Base-by-base conservation (phyloP, 2,888 invertebrate genomes). In the Selenia dentaria region DNA sequence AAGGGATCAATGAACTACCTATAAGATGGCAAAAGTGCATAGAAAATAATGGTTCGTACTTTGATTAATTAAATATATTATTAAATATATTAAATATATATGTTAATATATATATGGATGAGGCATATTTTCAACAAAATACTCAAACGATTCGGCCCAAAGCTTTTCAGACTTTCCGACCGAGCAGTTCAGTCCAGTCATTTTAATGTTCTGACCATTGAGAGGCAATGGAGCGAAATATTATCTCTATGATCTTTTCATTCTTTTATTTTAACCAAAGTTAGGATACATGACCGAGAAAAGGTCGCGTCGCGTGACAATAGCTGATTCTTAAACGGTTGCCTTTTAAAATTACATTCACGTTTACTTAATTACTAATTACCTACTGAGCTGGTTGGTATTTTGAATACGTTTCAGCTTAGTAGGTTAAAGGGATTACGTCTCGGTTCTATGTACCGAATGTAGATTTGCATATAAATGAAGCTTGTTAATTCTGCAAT, bases 381-480 rank as follows among this genome's bases (percentile, higher is more conserved):
- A n/a, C n/a, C n/a, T n/a, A 56, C 48, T 34, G 41, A 39, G 20
- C 46, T 40, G 56, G 56, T 63, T 56, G 53, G 55, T 53, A 64
- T 51, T 59, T 59, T 49, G 55, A 59, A 63, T 63, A 60, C 62
- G 60, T 62, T 64, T 62, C 34, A 44, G 59, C 59, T 63, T 60
- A 54, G 52, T 59, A 52, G 56, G 50, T 50, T 57, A 55, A 61
- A 54, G 59, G 62, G 64, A 66, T 68, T 65, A 59, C 41, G 33
- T 40, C 52, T 57, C 55, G 35, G 42, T 35, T 56, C 54, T 40
- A 55, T 44, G 56, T 61, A 59, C n/a, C n/a, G n/a, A n/a, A 66
- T 57, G 50, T 64, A 64, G 62, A 74, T 72, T 73, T 71, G 60
- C 60, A 72, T 69, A 54, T 52, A 64, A 67, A 74, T 67, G 62